Conservation (phyloP, 92 coral and sea anemone genomes). For the Bergia puertoricense region DNA sequence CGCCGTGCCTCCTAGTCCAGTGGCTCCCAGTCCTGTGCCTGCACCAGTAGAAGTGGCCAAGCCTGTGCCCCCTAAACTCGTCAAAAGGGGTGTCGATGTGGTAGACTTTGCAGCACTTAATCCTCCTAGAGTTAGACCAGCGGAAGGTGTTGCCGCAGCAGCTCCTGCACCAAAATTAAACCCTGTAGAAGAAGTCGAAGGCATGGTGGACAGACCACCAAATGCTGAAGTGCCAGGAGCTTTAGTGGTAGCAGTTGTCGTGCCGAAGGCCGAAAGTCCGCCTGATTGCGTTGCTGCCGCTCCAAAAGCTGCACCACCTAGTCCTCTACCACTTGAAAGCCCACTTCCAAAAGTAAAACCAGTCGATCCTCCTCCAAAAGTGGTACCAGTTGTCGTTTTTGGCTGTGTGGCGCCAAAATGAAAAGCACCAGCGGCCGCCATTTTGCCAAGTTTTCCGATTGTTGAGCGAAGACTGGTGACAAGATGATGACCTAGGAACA, state of each 20-base stretch:
- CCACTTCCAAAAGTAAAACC: conserved; percentile 38
- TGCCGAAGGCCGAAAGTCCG: conserved; percentile 31
- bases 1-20: conserved; percentile 4
- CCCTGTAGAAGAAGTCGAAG: conserved; percentile 25
- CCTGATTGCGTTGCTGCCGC: conserved; percentile 42
- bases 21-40: background rate
- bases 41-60: background rate
- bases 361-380: conserved; percentile 37
- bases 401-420: conserved; percentile 44
- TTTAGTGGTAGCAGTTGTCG: background rate
- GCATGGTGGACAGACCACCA: conserved; percentile 8
- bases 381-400: conserved; percentile 11
- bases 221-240: conserved; percentile 23
- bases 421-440: conserved; percentile 41
- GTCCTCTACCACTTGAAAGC: background rate
- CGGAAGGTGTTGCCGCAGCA: conserved; percentile 4
- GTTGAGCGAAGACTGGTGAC: background rate
- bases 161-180: conserved; percentile 26
- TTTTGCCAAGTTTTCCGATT: background rate
- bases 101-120: conserved; percentile 16
- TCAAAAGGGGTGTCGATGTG: conserved; percentile 23
- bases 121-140: conserved; percentile 28
- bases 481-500: background rate
- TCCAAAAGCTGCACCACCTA: conserved; percentile 31
- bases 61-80: conserved; percentile 1